Evolutionary conservation across 1,140 invertebrate species (phyloP).

Genomic region (Rhagoletis zephyria): DNA sequence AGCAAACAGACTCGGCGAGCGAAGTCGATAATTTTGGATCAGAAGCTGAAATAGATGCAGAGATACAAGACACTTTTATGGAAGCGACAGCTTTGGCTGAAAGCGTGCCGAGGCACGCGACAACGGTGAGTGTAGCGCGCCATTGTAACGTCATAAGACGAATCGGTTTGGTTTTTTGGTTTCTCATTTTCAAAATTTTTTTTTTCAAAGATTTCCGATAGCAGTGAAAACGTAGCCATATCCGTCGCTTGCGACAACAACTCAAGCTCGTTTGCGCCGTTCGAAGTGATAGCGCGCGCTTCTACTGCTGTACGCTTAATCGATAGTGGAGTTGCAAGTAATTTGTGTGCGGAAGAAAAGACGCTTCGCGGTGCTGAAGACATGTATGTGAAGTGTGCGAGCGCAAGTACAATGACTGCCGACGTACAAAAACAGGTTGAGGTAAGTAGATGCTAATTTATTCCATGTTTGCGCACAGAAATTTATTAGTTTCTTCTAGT

Average conservation of each 20-base stretch:
- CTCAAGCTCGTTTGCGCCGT: neutral
- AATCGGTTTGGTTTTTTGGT: conserved; percentile 1
- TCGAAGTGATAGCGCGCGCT: neutral
- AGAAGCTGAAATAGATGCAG: neutral
- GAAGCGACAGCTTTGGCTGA: neutral
- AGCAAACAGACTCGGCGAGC: neutral
- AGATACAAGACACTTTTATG: neutral
- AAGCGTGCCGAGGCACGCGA: conserved; percentile 4
- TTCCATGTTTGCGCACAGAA: neutral
- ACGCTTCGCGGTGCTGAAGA: neutral
- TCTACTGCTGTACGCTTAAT: too few species aligned
- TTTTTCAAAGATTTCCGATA: neutral
- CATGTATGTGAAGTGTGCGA: neutral
- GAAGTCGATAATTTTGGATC: neutral
- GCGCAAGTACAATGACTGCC: neutral
- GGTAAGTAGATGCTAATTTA: conserved; percentile 56
- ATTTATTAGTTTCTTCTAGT: too few species aligned
- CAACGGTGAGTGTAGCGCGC: neutral
- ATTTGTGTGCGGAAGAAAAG: neutral
- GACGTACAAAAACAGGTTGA: conserved; percentile 63
- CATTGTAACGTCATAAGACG: neutral
- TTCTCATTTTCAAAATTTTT: neutral
- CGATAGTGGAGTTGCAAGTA: too few species aligned
- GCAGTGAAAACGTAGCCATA: neutral
- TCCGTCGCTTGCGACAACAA: neutral